Conservation (phyloP, 2,797 vertebrate species). For the Columba guinea region DNA sequence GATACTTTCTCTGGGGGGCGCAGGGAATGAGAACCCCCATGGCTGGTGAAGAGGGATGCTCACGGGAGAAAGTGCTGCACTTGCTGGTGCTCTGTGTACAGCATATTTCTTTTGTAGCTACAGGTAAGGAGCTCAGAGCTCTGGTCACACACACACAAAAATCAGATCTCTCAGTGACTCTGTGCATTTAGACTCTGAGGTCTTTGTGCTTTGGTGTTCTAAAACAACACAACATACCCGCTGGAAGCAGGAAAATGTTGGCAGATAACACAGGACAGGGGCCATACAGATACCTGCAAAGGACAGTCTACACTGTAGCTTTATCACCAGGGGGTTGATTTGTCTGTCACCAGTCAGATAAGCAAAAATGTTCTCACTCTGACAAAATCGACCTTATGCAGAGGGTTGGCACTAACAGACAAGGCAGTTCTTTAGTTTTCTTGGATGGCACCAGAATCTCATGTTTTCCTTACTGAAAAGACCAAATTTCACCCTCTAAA, state of each 20-base stretch:
- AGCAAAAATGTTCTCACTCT: background rate
- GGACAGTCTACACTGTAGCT: background rate
- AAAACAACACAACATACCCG: background rate
- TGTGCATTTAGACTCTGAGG: background rate
- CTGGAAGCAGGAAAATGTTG: background rate
- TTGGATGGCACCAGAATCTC: background rate
- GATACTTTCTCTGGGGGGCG: background rate
- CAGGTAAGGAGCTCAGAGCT: background rate
- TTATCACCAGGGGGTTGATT: background rate
- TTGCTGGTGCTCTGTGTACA: background rate
- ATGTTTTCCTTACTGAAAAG: background rate
- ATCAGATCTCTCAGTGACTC: background rate
- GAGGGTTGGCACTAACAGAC: background rate
- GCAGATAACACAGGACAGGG: background rate
- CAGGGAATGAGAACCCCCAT: background rate
- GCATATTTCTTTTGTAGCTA: background rate
- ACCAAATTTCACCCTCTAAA: background rate
- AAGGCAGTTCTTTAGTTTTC: background rate
- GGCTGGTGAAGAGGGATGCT: background rate
- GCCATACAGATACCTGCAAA: background rate
- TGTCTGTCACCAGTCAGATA: background rate
- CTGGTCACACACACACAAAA: background rate
- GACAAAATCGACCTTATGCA: background rate
- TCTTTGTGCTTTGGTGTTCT: background rate
- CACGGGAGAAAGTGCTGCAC: rapidly evolving